phyloP scores from a whole-genome alignment of 2,888 invertebrate genomes.

The Brachypterus glaber region DNA sequence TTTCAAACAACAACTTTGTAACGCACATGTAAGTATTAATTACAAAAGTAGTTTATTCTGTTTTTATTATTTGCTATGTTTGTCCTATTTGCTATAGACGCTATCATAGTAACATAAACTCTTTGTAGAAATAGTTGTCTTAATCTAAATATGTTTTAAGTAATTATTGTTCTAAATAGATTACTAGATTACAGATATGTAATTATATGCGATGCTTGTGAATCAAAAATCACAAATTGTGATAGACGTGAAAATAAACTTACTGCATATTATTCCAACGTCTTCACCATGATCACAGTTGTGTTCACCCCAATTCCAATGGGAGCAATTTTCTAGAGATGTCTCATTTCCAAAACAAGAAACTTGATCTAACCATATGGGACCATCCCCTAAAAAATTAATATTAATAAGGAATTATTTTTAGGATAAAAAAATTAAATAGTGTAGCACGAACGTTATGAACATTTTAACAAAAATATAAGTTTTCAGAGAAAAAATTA shows the following conservation, averaged over 20 bases:
- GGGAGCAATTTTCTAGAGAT: conserved; percentile 52
- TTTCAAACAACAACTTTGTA: too few relatives aligned
- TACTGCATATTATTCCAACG: conserved; percentile 43
- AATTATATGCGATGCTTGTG: too few relatives aligned
- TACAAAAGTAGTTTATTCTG: too few relatives aligned
- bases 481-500: neutral
- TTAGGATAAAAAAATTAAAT: neutral
- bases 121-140: too few relatives aligned
- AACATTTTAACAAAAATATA: conserved; percentile 1
- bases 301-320: conserved; percentile 58
- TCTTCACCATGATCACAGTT: conserved; percentile 69
- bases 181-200: too few relatives aligned
- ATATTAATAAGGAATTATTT: neutral
- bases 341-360: conserved; percentile 59
- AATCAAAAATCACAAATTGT: too few relatives aligned
- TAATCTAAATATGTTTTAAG: too few relatives aligned
- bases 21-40: too few relatives aligned
- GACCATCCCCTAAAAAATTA: conserved; percentile 45
- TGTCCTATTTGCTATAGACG: too few relatives aligned
- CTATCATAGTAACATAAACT: too few relatives aligned
- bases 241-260: conserved; percentile 7
- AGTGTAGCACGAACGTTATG: conserved; percentile 1
- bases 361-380: conserved; percentile 64
- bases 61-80: too few relatives aligned
- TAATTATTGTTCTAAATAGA: too few relatives aligned